Conservation (phyloP, 2,797 vertebrate genomes). For the Lophius americanus region DNA sequence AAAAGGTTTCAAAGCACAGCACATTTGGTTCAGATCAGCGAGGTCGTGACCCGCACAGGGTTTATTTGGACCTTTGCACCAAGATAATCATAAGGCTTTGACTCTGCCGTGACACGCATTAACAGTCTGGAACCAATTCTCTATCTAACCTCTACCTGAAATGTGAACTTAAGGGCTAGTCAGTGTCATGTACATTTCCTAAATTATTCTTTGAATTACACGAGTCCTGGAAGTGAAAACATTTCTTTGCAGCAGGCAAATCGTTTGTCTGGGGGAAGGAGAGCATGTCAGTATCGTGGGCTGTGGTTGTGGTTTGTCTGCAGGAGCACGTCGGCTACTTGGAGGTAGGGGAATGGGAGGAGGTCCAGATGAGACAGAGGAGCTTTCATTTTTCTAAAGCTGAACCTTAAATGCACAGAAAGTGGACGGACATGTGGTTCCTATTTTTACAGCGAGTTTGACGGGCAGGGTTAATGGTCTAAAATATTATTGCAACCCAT, state of each 20-base stretch:
- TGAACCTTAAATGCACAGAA: constrained; percentile 48
- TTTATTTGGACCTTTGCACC: constrained; percentile 77
- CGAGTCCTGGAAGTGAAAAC: constrained; percentile 48
- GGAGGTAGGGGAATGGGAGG: constrained; percentile 64
- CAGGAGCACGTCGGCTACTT: constrained; percentile 46
- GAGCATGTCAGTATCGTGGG: constrained; percentile 35
- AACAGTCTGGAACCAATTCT: constrained; percentile 74
- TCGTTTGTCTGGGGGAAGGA: constrained; percentile 32
- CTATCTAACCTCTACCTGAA: constrained; percentile 49
- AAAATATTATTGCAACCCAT: constrained; percentile 48
- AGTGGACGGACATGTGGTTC: constrained; percentile 53
- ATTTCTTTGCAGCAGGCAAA: constrained; percentile 41
- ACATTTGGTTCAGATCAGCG: constrained; percentile 79
- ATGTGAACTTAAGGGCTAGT: constrained; percentile 27
- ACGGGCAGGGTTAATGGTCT: constrained; percentile 50
- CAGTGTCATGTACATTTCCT: constrained; percentile 51
- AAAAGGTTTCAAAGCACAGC: constrained; percentile 56
- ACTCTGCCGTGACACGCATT: constrained; percentile 68
- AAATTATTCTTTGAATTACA: constrained; percentile 59
- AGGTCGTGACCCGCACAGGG: constrained; percentile 63
- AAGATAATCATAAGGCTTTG: constrained; percentile 72
- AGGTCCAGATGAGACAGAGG: constrained; percentile 62
- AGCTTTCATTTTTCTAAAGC: constrained; percentile 50
- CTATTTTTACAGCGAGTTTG: constrained; percentile 61
- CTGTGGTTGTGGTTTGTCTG: constrained; percentile 57